Evolutionary conservation across 2,888 invertebrate genomes (phyloP).

Genomic region (Ophioninae sp.): DNA sequence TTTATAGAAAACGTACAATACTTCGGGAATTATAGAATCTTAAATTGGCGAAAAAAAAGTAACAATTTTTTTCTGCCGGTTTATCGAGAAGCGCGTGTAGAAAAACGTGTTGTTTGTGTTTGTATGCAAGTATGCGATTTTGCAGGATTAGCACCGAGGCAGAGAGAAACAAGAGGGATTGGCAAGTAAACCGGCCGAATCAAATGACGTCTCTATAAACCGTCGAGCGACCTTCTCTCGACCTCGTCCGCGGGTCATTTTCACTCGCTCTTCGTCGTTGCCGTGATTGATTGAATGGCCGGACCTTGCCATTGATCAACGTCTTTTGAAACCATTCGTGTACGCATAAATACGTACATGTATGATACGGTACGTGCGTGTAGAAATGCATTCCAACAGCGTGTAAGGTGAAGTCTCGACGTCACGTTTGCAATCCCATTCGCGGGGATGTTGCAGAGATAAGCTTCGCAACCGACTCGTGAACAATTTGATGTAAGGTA

Average conservation of each 20-base stretch:
- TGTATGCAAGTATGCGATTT: neutral
- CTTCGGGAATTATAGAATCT: no score
- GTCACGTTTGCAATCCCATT: constrained; percentile 20
- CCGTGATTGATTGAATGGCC: constrained; percentile 55
- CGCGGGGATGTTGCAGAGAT: constrained; percentile 6
- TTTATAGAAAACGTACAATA: no score
- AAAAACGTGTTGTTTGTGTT: no score
- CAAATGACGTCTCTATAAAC: neutral
- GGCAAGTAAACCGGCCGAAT: neutral
- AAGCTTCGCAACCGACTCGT: no score
- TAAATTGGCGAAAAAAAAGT: neutral
- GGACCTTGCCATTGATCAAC: constrained; percentile 56
- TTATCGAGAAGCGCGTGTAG: no score
- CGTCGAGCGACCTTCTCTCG: constrained; percentile 16
- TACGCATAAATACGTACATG: constrained; percentile 3
- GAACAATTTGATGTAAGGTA: no score
- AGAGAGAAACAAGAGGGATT: constrained; percentile 6
- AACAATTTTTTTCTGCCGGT: no score
- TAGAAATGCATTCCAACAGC: neutral
- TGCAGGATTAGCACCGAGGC: neutral
- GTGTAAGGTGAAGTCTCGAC: no score
- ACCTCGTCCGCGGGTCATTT: constrained; percentile 19
- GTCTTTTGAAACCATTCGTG: constrained; percentile 39
- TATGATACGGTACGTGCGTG: neutral
- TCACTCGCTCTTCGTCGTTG: constrained; percentile 19